Conservation (phyloP, 2,797 vertebrate species). For the Tympanoctomys barrerae region DNA sequence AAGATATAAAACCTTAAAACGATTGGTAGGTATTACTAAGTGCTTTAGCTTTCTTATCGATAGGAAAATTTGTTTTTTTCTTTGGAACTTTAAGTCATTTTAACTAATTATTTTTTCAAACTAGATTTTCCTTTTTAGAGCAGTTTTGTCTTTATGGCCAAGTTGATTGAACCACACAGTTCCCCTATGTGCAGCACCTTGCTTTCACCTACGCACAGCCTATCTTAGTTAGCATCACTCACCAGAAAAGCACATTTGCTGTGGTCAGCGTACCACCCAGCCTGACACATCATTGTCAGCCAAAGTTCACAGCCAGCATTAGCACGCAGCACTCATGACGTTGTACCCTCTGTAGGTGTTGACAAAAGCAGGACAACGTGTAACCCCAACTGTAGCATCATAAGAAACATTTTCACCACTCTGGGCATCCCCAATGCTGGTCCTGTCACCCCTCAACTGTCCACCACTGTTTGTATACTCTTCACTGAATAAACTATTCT, state of each 20-base stretch:
- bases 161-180: not conserved
- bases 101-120: conserved; percentile 3
- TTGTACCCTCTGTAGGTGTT: not conserved
- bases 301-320: not conserved
- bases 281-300: not conserved
- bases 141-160: not conserved
- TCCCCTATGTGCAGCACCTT: not conserved
- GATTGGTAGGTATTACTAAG: not conserved
- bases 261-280: too few relatives aligned
- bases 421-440: not conserved
- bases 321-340: too few relatives aligned
- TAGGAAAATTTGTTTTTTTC: not conserved
- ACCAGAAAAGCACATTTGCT: not conserved
- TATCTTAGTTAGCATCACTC: not conserved
- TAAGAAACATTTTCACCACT: not conserved
- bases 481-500: too few relatives aligned
- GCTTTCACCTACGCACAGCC: too few relatives aligned
- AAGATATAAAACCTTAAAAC: not conserved
- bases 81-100: not conserved
- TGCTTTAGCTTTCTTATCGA: not conserved
- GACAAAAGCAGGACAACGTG: not conserved
- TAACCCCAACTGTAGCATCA: not conserved
- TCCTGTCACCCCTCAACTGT: not conserved
- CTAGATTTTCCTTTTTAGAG: not conserved
- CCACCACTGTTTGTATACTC: too few relatives aligned